phyloP scores from a whole-genome alignment of 2,888 invertebrate genomes.

The Cordilura impudica region DNA sequence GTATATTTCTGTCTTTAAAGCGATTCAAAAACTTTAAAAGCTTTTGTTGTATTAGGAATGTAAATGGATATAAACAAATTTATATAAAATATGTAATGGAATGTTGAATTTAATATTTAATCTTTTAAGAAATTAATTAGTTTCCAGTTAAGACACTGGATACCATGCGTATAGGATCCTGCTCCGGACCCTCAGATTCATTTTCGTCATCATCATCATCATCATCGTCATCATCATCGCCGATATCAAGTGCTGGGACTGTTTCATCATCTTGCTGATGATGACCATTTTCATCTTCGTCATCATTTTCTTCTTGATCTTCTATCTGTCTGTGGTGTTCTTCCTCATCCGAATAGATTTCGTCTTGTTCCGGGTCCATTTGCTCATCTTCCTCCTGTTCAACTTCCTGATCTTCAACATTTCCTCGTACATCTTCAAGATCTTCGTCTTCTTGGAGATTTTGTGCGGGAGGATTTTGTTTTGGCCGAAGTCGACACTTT shows the following conservation, averaged over 20 bases:
- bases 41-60: constrained; percentile 37
- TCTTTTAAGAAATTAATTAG: constrained; percentile 19
- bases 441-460: constrained; percentile 13
- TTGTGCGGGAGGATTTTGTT: background rate
- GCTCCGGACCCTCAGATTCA: constrained; percentile 17
- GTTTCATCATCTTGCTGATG: constrained; percentile 2
- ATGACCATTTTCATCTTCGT: background rate
- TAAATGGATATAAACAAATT: background rate
- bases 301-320: constrained; percentile 24
- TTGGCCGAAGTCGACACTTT: background rate
- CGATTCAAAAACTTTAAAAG: constrained; percentile 19
- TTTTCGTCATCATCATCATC: constrained; percentile 14
- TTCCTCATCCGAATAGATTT: constrained; percentile 22
- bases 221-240: constrained; percentile 12
- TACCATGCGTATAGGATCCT: constrained; percentile 35
- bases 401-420: background rate
- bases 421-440: background rate
- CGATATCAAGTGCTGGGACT: constrained; percentile 4
- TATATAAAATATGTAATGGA: constrained; percentile 32
- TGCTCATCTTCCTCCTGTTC: constrained; percentile 24
- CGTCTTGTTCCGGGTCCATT: constrained; percentile 31
- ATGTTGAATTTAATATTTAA: constrained; percentile 23
- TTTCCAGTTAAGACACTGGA: constrained; percentile 54
- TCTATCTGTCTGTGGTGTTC: constrained; percentile 21
- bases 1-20: constrained; percentile 27